phyloP scores from a whole-genome alignment of 1,140 invertebrate genomes.

The Arctopsyche grandis region DNA sequence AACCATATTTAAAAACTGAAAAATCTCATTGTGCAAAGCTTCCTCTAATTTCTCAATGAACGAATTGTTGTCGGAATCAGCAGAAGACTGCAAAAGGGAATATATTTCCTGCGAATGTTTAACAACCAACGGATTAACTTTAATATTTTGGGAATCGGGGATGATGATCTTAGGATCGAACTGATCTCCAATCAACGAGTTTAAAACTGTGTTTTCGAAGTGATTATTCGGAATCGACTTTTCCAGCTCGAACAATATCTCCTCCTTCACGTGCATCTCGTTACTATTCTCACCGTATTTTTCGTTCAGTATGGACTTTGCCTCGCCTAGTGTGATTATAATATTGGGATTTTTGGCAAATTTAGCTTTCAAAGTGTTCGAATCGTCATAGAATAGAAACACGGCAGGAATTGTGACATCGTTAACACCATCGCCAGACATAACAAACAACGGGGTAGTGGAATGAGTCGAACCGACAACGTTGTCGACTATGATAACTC shows the following conservation, averaged over 20 bases:
- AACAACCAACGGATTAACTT: neutral
- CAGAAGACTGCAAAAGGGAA: neutral
- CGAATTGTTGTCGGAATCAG: neutral
- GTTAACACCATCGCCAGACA: slow-evolving; percentile 92
- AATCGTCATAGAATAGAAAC: slow-evolving; percentile 77
- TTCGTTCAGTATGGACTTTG: slow-evolving; percentile 33
- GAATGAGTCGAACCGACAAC: slow-evolving; percentile 76
- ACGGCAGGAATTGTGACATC: slow-evolving; percentile 92
- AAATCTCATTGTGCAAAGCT: neutral
- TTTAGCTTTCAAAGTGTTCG: slow-evolving; percentile 20
- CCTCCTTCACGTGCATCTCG: neutral
- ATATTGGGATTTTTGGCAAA: slow-evolving; percentile 43
- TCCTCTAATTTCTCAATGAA: neutral
- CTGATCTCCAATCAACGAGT: neutral
- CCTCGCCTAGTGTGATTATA: slow-evolving; percentile 40
- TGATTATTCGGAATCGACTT: neutral
- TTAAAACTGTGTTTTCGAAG: neutral
- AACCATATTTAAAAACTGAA: neutral
- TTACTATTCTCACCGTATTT: neutral
- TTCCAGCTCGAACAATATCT: neutral
- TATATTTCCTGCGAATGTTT: neutral
- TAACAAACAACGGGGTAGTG: slow-evolving; percentile 88
- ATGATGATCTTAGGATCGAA: neutral
- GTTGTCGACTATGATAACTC: slow-evolving; percentile 92
- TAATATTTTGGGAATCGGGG: neutral